Evolutionary conservation across 1,140 invertebrate genomes (phyloP), one percentile per base, ranked within the genome.

Genomic region (Pseudoatta argentina): DNA sequence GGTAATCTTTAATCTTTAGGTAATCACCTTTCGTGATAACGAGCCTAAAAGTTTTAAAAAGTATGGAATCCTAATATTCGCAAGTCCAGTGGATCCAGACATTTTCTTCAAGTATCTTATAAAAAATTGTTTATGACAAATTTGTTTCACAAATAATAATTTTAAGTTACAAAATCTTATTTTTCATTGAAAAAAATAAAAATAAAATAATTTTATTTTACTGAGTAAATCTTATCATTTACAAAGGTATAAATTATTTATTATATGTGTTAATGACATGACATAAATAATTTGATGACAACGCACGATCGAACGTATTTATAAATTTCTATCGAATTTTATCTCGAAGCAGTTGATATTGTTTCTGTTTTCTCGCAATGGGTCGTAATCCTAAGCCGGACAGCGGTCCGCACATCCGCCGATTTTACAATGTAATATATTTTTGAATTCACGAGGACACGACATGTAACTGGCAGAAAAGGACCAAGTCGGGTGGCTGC

Each of bases 391-490:
- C 12, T 57, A 71, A 61, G 24, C 24, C 39, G 34, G 34, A 34
- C 48, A 81, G 30, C 51, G 69, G 39, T 30, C 48, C 67, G 53
- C 67, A 39, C 55, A 48, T 27, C 44, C 27, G 39, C 14, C 53
- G 71, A 66, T 67, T 87, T 87, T 86, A 85, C 72, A 85, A 87
- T 57, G 86, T 57, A 77, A 87, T 86, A 87, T 87, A 87, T 87
- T 87, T 87, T 87, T 71, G 81, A 67, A 59, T 76, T 77, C 63
- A 66, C 48, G 82, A 64, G 71, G 59, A 85, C 63, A 61, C 48
- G 14, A 16, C n/a, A 16, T 7, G 30, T 34, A 81, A 44, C 67
- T 30, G 55, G 30, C 21, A 39, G 79, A 53, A 39, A 44, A 71
- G 7, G 14, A 51, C 34, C 72, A 18, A 61, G n/a, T 73, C 27